phyloP scores from a whole-genome alignment of 2,888 invertebrate genomes.

The Nowickia ferox region DNA sequence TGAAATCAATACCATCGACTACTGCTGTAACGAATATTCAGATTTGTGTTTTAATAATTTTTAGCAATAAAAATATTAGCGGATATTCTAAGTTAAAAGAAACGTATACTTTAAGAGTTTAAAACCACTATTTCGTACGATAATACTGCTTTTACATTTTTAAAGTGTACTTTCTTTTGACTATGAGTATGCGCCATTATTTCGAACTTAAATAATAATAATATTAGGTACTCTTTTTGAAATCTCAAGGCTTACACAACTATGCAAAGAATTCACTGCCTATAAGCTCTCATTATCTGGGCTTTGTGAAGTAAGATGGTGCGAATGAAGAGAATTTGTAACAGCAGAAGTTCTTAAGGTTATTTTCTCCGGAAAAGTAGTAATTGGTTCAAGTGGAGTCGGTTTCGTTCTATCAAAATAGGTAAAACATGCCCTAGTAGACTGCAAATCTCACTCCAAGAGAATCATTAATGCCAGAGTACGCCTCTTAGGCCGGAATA shows the following conservation, averaged over 20 bases:
- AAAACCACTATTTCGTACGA: too few species aligned
- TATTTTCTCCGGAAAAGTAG: neutral
- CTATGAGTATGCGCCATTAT: too few species aligned
- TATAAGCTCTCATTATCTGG: conserved; percentile 13
- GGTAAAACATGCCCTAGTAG: neutral
- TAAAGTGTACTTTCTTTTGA: too few species aligned
- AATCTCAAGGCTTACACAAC: conserved; percentile 16
- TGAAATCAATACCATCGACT: too few species aligned
- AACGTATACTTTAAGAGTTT: too few species aligned
- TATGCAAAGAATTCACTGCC: conserved; percentile 8
- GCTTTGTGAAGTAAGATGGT: neutral
- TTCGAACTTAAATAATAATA: too few species aligned
- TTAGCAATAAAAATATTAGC: too few species aligned
- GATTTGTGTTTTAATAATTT: too few species aligned
- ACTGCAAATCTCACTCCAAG: neutral
- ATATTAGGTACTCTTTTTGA: conserved; percentile 26
- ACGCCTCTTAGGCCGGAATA: neutral
- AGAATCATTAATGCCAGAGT: neutral
- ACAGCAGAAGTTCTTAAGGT: conserved; percentile 6
- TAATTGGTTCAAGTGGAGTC: neutral
- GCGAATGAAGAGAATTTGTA: neutral
- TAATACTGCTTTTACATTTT: too few species aligned
- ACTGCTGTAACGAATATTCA: too few species aligned
- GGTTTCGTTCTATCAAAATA: neutral
- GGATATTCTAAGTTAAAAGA: too few species aligned